phyloP scores from a whole-genome alignment of 2,113 vertebrate genomes.

The Apteryx owenii region DNA sequence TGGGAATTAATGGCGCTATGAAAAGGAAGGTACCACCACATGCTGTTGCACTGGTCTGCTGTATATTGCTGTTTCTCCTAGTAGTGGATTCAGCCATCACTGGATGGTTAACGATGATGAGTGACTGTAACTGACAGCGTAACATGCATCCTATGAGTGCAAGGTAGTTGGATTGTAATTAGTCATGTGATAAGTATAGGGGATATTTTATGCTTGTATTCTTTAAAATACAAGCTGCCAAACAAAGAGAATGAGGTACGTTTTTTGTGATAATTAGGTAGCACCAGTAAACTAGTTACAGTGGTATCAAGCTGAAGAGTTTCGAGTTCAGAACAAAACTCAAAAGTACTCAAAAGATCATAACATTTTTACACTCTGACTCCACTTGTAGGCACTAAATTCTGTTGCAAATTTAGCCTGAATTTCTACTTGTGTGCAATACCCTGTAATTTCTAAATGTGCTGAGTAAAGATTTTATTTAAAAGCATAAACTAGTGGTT shows the following conservation, averaged over 20 bases:
- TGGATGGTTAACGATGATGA: not conserved
- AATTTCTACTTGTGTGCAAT: constrained; percentile 36
- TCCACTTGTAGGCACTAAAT: not conserved
- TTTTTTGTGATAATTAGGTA: not conserved
- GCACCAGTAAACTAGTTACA: not conserved
- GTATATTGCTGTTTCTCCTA: not conserved
- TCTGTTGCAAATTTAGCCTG: constrained; percentile 25
- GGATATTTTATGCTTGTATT: not conserved
- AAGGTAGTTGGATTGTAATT: not conserved
- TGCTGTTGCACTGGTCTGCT: not conserved
- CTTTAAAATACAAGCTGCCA: not conserved
- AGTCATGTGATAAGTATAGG: not conserved
- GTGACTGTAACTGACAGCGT: not conserved
- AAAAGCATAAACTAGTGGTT: constrained; percentile 23
- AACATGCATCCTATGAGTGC: not conserved
- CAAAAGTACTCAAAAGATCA: not conserved
- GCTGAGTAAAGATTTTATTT: constrained; percentile 55
- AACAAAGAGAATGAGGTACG: not conserved
- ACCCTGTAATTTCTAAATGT: constrained; percentile 58
- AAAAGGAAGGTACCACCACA: not conserved
- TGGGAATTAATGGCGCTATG: not conserved
- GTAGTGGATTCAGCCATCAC: not conserved
- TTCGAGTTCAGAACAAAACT: not conserved
- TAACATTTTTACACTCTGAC: not conserved
- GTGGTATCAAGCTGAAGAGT: not conserved